Conservation (phyloP, 1,140 invertebrate genomes). For the Andricus grossulariae region DNA sequence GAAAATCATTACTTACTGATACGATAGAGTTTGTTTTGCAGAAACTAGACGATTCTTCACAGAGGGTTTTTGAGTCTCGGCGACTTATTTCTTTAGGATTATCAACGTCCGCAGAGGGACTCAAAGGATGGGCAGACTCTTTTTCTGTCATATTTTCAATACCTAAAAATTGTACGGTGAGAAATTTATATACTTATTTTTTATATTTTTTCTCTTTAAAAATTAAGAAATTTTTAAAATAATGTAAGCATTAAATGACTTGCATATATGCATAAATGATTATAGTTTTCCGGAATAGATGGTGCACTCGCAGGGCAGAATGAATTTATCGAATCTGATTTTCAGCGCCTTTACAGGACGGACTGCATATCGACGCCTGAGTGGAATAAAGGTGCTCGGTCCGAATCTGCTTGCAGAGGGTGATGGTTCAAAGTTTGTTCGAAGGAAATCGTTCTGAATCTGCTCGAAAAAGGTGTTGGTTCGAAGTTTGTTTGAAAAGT, state of each 20-base stretch:
- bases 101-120: constrained; percentile 62
- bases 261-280: no score
- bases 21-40: constrained; percentile 63
- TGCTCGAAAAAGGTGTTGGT: no score
- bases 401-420: no score
- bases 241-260: neutral
- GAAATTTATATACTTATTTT: constrained; percentile 21
- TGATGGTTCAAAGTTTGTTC: no score
- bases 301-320: no score
- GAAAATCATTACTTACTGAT: constrained; percentile 58
- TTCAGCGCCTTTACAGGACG: no score
- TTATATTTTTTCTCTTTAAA: neutral
- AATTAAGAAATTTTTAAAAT: constrained; percentile 1
- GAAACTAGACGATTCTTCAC: constrained; percentile 44
- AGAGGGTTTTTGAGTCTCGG: constrained; percentile 46
- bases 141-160: constrained; percentile 97
- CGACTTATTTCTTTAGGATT: constrained; percentile 46
- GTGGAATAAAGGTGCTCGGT: no score
- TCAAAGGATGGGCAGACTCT: constrained; percentile 88
- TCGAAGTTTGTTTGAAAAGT: no score
- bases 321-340: no score
- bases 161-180: constrained; percentile 71
- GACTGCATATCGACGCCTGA: no score
- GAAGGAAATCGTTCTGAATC: no score
- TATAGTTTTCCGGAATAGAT: no score